Conservation (phyloP, 1,140 invertebrate species). For the Globodera ellingtonae region DNA sequence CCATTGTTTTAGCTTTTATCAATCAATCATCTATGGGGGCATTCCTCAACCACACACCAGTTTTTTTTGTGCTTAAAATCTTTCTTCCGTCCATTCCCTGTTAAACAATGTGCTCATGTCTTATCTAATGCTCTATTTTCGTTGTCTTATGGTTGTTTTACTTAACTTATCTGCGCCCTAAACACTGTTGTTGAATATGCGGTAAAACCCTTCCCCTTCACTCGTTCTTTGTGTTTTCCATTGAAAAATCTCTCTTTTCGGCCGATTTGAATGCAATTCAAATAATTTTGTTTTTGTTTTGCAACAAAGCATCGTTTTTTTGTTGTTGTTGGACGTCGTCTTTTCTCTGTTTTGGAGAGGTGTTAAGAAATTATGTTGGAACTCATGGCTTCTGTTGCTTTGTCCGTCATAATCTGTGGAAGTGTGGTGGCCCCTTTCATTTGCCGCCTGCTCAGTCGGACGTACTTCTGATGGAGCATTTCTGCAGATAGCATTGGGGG, state of each 20-base stretch:
- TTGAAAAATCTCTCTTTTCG: not conserved
- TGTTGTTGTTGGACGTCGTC: not conserved
- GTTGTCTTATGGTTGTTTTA: too few relatives aligned
- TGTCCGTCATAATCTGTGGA: not conserved
- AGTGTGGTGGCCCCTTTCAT: too few relatives aligned
- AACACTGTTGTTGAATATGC: too few relatives aligned
- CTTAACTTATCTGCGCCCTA: too few relatives aligned
- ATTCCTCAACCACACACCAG: not conserved
- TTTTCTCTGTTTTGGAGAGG: not conserved
- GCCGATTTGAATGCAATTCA: not conserved
- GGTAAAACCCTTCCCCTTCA: too few relatives aligned
- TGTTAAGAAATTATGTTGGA: not conserved
- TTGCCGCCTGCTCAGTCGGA: too few relatives aligned
- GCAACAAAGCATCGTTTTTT: not conserved
- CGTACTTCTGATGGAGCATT: too few relatives aligned
- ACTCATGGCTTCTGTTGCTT: not conserved
- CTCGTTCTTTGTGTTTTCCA: too few relatives aligned
- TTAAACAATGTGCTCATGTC: not conserved
- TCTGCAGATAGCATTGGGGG: too few relatives aligned
- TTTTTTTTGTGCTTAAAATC: not conserved
- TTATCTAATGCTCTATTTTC: not conserved
- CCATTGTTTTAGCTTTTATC: not conserved
- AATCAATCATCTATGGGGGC: not conserved
- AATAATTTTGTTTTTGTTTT: too few relatives aligned
- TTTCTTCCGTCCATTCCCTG: not conserved